phyloP scores from a whole-genome alignment of 2,113 vertebrate genomes.

The Xenopus borealis region DNA sequence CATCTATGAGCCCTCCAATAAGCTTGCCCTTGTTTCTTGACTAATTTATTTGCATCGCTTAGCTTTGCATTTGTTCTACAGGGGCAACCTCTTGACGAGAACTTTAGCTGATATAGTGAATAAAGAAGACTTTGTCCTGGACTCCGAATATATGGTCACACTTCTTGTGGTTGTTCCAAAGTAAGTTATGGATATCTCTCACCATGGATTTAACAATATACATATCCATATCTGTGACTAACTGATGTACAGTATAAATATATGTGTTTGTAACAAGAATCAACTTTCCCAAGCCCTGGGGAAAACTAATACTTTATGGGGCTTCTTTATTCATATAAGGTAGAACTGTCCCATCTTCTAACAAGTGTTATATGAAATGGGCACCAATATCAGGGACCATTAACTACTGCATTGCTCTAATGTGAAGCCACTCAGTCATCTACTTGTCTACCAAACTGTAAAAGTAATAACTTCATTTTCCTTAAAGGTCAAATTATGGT shows the following conservation, averaged over 20 bases:
- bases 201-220: not conserved
- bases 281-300: too few relatives aligned
- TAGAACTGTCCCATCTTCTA: not conserved
- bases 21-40: not conserved
- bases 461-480: slow-evolving; percentile 33
- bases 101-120: slow-evolving; percentile 77
- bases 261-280: too few relatives aligned
- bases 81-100: slow-evolving; percentile 81
- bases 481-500: slow-evolving; percentile 68
- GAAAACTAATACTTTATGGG: too few relatives aligned
- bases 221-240: too few relatives aligned
- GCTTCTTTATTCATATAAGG: too few relatives aligned
- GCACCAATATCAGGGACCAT: too few relatives aligned
- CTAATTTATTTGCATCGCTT: not conserved
- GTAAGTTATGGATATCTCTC: slow-evolving; percentile 64
- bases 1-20: too few relatives aligned
- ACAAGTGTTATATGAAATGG: too few relatives aligned
- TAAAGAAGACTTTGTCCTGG: slow-evolving; percentile 87
- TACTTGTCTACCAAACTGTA: too few relatives aligned
- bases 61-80: slow-evolving; percentile 46
- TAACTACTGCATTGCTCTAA: too few relatives aligned
- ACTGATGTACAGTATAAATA: too few relatives aligned
- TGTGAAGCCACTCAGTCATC: too few relatives aligned
- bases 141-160: slow-evolving; percentile 90
- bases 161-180: slow-evolving; percentile 86